Evolutionary conservation across 2,113 vertebrate species (phyloP), one percentile per base, ranked within the genome.

Genomic region (Psammodynastes pulverulentus): DNA sequence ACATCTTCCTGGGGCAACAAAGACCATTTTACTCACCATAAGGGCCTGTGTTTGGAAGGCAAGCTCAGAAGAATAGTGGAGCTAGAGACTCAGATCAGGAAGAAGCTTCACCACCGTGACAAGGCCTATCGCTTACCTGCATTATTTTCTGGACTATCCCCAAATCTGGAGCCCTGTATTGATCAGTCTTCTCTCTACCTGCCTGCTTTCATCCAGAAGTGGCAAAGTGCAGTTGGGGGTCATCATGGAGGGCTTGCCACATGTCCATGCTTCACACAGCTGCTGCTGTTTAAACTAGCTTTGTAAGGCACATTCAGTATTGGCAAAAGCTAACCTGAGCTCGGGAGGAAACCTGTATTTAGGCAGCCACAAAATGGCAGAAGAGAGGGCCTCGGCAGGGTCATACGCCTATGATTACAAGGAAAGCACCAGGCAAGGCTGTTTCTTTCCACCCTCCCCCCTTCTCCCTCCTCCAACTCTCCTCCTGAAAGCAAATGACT

Each of bases 291-390:
- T 89, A 89, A 86, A 58, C 52, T 88, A 79, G 52, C 87, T 89
- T 52, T 85, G 86, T 17, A 89, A 85, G 87, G 87, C 53, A 85
- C 91, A 56, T 29, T 56, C 72, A 23, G 87, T 58, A 34, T 79
- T 85, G 72, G 91, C 87, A 39, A 23, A 43, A 89, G 87, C 67
- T 45, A 43, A 45, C 19, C 87, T 85, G 43, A 4, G 9, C 52
- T 12, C 49, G 1, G 24, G 21, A 58, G 4, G 67, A 89, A 89
- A 23, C 72, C 87, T 92, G 87, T 92, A 89, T 45, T 92, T 92
- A 92, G 26, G 51, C n/a, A 12, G 87, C 91, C 91, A 58, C 91
- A 92, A 92, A 89, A 92, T 92, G 91, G 91, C 91, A 92, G 21
- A 79, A 92, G 87, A 92, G 89, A 92, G 87, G 91, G 29, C 87